Evolutionary conservation across 2,888 invertebrate genomes (phyloP), one percentile per base, ranked within the genome.

Genomic region (Ametastegia equiseti): DNA sequence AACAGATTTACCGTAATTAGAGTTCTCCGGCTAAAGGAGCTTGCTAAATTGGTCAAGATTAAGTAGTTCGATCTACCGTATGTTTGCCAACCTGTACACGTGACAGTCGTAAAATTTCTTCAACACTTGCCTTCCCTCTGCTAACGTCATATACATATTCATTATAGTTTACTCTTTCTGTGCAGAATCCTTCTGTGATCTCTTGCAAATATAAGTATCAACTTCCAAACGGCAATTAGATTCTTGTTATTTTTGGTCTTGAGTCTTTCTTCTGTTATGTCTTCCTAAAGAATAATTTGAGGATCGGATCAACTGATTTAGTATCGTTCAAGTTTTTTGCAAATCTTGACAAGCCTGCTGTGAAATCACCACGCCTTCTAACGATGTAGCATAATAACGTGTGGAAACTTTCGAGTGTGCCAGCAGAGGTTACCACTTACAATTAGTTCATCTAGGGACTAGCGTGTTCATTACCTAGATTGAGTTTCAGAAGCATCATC

Each of bases 1-100:
- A 54, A 75, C 75, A 36, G 54, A 75, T 75, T 75, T 75, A 75
- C 75, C 75, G 75, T 75, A 36, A 75, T 27, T 36, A 36, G 75
- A 54, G 50, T 33, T 23, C 19, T 13, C 54, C 36, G 45, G 50
- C 36, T 11, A 11, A 39, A 54, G 11, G 11, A 45, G n/a, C 65
- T 1, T 9, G 36, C 15, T 36, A 15, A 75, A 42, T 42, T n/a
- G 19, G 19, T 3, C 27, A 33, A 73, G 33, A 15, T 27, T 27
- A 47, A 71, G 13, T 30, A 13, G 30, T 30, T 30, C 30, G 23
- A 27, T 30, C 71, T 42, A 71, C 27, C 71, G 71, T 71, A 42
- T 71, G 71, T 42, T n/a, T 71, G 19, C 71, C 71, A 27, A 45
- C 7, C 1, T 71, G 27, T 15, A 45, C 47, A 23, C 71, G 47